A percentile compares a stretch with the other conserved stretches of the same genome.
phyloP scores from a whole-genome alignment of 1,140 invertebrate genomes.

The Sarcophaga peregrina region DNA sequence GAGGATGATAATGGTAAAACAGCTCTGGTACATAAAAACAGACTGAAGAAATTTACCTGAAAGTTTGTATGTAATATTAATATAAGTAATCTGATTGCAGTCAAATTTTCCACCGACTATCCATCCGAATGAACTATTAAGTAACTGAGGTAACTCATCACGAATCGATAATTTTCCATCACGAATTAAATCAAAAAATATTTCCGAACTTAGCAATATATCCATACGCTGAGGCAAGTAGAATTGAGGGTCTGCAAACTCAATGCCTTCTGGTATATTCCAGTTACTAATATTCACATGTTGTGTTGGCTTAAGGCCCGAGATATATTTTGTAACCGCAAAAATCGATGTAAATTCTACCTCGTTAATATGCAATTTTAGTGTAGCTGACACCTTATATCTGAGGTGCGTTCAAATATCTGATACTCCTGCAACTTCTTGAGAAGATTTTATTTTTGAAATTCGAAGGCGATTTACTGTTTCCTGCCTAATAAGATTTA shows the following conservation, averaged over 20 bases:
- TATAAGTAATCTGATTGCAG: background rate
- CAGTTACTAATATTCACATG: constrained; percentile 32
- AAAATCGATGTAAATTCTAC: background rate
- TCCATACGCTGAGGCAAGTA: constrained; percentile 51
- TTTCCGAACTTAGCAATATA: constrained; percentile 51
- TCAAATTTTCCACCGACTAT: background rate
- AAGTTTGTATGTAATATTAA: too few relatives aligned
- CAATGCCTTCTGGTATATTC: constrained; percentile 49
- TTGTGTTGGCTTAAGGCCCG: background rate
- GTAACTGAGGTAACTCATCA: constrained; percentile 44
- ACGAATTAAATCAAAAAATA: constrained; percentile 52
- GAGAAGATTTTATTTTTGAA: background rate
- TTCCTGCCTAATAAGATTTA: too few relatives aligned
- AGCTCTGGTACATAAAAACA: too few relatives aligned
- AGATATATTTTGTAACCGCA: constrained; percentile 23
- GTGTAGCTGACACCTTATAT: background rate
- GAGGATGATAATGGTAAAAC: too few relatives aligned
- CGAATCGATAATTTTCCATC: constrained; percentile 46
- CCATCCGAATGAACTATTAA: constrained; percentile 48
- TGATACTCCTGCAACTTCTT: background rate
- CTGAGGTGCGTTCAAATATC: background rate
- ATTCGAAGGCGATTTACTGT: background rate
- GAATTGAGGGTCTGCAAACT: constrained; percentile 55
- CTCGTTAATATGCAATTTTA: background rate
- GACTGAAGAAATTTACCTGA: too few relatives aligned